Base-by-base conservation (phyloP, 2,113 vertebrate genomes). In the Deroptyus accipitrinus region DNA sequence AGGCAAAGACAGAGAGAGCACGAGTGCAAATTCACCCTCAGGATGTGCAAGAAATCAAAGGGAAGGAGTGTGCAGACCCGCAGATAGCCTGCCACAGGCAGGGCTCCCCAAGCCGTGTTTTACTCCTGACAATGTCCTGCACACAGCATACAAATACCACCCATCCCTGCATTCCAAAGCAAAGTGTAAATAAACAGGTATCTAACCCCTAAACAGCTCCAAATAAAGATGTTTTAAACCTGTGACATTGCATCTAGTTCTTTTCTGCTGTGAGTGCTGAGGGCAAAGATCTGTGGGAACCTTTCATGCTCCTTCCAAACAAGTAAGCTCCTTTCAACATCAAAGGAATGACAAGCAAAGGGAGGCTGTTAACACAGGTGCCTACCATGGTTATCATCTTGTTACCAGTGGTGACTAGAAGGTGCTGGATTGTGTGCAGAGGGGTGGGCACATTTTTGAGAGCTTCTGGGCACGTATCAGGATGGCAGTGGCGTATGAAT, bases 271-370 rank as follows among this genome's bases (percentile, higher is more conserved):
- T 20, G 35, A 94, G 55, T 1, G 14, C 92, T 92, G 52, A 18
- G 75, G 93, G 95, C 93, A 90, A 57, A 92, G 90, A 88, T 41
- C 62, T 62, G 41, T 6, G 20, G 44, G 86, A 95, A 93, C 54
- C 55, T 88, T 92, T 94, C 91, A 76, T 2, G 73, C 70, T 82
- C 24, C 67, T 94, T 76, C n/a, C 5, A 18, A 89, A 91, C 33
- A 83, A 75, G 46, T 3, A 15, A 94, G 81, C 46, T 75, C 2
- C 78, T 88, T 86, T 42, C 54, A 51, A 70, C 75, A 85, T 91
- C 84, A 93, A 93, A 91, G 68, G 62, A 49, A 84, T 61, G 11
- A 16, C 12, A 68, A 91, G 69, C 68, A 91, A 91, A 76, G 57
- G 41, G 52, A 86, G 35, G 31, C 41, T 93, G 86, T 79, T 88